phyloP scores from a whole-genome alignment of 2,797 vertebrate genomes.

The Odontamblyopus rebecca region DNA sequence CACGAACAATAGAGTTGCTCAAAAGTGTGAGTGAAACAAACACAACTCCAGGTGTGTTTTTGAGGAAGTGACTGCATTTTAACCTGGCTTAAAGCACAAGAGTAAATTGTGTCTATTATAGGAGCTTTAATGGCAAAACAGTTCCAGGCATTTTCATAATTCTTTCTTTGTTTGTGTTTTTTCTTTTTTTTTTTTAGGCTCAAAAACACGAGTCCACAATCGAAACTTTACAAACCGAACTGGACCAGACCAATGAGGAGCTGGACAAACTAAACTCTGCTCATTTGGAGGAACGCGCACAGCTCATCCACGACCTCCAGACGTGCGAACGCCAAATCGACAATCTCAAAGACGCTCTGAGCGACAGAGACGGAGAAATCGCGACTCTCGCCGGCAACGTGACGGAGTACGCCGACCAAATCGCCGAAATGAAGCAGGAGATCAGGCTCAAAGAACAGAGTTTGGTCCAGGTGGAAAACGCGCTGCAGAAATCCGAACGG shows the following conservation, averaged over 20 bases:
- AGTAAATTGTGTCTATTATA: too few relatives aligned
- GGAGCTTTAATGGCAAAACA: too few relatives aligned
- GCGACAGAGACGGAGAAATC: conserved; percentile 86
- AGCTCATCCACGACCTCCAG: conserved; percentile 89
- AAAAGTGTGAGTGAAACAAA: too few relatives aligned
- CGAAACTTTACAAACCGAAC: conserved; percentile 80
- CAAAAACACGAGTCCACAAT: conserved; percentile 82
- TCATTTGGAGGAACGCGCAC: conserved; percentile 87
- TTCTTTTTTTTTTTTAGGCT: conserved; percentile 79
- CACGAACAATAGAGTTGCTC: too few relatives aligned
- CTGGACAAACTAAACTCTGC: conserved; percentile 86
- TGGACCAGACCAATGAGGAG: conserved; percentile 89
- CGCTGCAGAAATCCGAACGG: conserved; percentile 77
- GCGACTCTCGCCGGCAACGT: conserved; percentile 72
- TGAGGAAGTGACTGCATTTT: too few relatives aligned
- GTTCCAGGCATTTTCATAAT: background rate
- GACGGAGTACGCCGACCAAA: conserved; percentile 83
- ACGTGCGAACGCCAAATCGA: conserved; percentile 89
- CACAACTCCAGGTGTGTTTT: too few relatives aligned
- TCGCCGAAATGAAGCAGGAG: conserved; percentile 78
- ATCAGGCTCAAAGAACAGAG: conserved; percentile 83
- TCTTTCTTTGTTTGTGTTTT: too few relatives aligned
- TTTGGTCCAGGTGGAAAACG: conserved; percentile 73
- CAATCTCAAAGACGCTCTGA: conserved; percentile 79
- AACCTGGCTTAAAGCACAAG: too few relatives aligned